Evolutionary conservation across 1,140 invertebrate genomes (phyloP).

Genomic region (Musca domestica): DNA sequence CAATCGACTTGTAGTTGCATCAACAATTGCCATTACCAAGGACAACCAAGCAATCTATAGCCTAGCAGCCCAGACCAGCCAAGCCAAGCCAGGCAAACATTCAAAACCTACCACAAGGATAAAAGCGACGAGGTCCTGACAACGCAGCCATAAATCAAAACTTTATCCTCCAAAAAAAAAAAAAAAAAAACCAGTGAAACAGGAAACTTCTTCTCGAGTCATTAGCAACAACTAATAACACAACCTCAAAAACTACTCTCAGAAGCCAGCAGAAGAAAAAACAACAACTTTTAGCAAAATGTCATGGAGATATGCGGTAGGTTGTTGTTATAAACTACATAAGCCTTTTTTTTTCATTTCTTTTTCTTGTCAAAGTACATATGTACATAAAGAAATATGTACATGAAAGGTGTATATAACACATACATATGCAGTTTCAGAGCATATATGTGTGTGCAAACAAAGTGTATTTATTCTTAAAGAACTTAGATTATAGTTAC

Average conservation of each 20-base stretch:
- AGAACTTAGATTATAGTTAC: too few relatives aligned
- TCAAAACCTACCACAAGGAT: too few relatives aligned
- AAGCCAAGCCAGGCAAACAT: too few relatives aligned
- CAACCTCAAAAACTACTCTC: neutral
- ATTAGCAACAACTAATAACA: neutral
- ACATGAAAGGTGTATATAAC: too few relatives aligned
- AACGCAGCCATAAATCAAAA: neutral
- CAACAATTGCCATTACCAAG: conserved; percentile 8
- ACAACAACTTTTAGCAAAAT: conserved; percentile 31
- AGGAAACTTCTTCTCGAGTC: neutral
- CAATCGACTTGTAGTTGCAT: neutral
- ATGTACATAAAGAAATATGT: too few relatives aligned
- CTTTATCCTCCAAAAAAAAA: neutral
- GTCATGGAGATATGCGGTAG: conserved; percentile 52
- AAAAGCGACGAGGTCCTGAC: neutral
- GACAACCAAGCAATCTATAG: neutral
- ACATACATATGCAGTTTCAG: too few relatives aligned
- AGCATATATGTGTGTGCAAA: too few relatives aligned
- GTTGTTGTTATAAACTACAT: conserved; percentile 27
- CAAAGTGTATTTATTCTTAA: too few relatives aligned
- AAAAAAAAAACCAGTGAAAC: neutral
- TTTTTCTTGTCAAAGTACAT: too few relatives aligned
- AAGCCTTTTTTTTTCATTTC: too few relatives aligned
- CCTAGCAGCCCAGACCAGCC: too few relatives aligned
- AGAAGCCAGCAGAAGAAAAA: conserved; percentile 13